Evolutionary conservation across 1,140 invertebrate species (phyloP).

Genomic region (Pseudomyrmex concolor): DNA sequence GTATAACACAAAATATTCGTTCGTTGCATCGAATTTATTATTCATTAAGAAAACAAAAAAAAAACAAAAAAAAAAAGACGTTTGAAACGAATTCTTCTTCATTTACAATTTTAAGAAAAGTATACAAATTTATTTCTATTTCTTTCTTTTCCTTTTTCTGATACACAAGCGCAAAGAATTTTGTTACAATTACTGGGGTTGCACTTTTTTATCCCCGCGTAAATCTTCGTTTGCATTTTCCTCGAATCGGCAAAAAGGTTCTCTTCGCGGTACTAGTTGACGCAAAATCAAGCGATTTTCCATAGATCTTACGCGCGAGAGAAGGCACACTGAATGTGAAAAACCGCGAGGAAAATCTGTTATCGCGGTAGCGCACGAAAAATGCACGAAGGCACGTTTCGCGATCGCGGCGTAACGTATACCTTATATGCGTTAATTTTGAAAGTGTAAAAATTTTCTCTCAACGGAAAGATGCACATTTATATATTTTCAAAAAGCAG

Average conservation of each 20-base stretch:
- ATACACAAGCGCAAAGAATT: background rate
- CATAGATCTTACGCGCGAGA: constrained; percentile 24
- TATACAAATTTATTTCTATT: too few relatives aligned
- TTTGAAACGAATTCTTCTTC: too few relatives aligned
- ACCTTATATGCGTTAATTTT: constrained; percentile 22
- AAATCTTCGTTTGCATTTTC: background rate
- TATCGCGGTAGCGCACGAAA: background rate
- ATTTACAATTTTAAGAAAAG: too few relatives aligned
- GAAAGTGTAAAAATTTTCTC: background rate
- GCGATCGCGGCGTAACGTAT: background rate
- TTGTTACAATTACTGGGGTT: background rate
- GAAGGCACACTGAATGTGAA: constrained; percentile 21
- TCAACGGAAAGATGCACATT: background rate
- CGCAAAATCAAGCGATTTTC: constrained; percentile 54
- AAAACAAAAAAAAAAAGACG: too few relatives aligned
- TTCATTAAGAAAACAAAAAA: background rate
- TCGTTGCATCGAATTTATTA: background rate
- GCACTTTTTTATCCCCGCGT: background rate
- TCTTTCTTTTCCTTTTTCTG: too few relatives aligned
- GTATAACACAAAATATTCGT: background rate
- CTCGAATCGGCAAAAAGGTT: background rate
- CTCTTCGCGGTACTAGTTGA: background rate
- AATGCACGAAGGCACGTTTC: constrained; percentile 22
- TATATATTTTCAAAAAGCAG: background rate
- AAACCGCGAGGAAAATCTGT: constrained; percentile 34